Evolutionary conservation across 2,113 vertebrate genomes (phyloP), one percentile per base, ranked within the genome.

Genomic region (Varanus salvator): DNA sequence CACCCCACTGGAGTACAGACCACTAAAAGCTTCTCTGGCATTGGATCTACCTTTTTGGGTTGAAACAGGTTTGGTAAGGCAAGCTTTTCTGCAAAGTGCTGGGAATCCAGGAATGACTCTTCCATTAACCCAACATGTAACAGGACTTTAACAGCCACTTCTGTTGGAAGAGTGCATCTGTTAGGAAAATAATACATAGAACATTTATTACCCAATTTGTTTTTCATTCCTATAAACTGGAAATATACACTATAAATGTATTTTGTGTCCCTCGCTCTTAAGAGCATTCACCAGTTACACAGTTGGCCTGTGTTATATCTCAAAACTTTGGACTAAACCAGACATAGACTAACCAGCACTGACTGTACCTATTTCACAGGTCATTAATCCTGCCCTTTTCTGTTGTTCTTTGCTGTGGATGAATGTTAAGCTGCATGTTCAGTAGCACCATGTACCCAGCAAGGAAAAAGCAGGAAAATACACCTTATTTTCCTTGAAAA

Each of bases 361-460:
- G 92, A 82, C 87, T 48, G 21, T 93, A 88, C 87, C 87, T 91
- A 15, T 95, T 95, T 95, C 92, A 87, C 82, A 93, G 92, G 68
- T 90, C 84, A 54, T 91, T 93, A 90, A 64, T 89, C 68, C 75
- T 89, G 0, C 88, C 54, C 69, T 89, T 94, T 92, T 48, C 48
- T 83, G 1, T 93, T 85, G 31, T 71, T 54, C 50, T 9, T 57
- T 4, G 21, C 7, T 0, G 0, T 85, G 86, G 77, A 17, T 87
- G 66, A 81, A 88, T 93, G 74, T 78, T 85, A 91, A 82, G 74
- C 5, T 84, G 92, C 88, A 27, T 74, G 5, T 85, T 75, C 11
- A 81, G 31, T 7, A 27, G 80, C 57, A 27, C 48, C 86, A 0
- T 44, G 0, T 90, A 0, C 27, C 7, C n/a, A n/a, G 31, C 89